Base-by-base conservation (phyloP, 2,797 vertebrate species). In the Halcyon smyrnensis region DNA sequence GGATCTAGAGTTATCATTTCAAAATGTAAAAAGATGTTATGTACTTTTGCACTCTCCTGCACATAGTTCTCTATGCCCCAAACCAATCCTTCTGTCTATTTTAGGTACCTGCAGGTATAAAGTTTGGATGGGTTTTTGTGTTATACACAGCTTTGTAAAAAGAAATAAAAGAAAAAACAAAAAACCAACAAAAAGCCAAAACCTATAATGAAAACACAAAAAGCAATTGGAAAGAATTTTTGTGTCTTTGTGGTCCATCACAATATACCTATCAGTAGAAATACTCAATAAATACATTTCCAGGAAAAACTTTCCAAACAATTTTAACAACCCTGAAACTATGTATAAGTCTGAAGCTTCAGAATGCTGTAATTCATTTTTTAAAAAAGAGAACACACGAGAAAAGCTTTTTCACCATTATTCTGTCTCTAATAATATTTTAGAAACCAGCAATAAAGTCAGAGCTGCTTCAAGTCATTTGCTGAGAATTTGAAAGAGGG, bases 361-460 rank as follows among this genome's bases (percentile, higher is more conserved):
- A 85, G 17, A 48, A 74, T 53, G 36, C 36, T 53, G 4, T 20
- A 46, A 51, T 45, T 73, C 4, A 14, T 54, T 80, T 51, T 27
- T n/a, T 20, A 34, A 4, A 30, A 43, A 46, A 25, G 7, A 65
- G 2, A 63, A n/a, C 23, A 57, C 6, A 74, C 2, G 1, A 64
- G 20, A 75, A 90, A 65, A 80, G 18, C 4, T 48, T 67, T 84
- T 62, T 77, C 28, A 3, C 24, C 18, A 57, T 89, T 69, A 71
- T 59, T 64, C 20, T 53, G 5, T 37, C 37, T 60, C 25, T 51
- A 89, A 27, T 36, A 68, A 37, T 3, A 91, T 82, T 84, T 77
- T 53, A 56, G 68, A 90, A 96, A 85, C 24, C 32, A 91, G n/a
- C n/a, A 89, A 87, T 89, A 77, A 89, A 90, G 34, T 74, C 68